These are phyloP conservation scores for Drosophila aldrichi DNA, from an alignment of 2,888 invertebrate species.

Conservation along the genomic window DNA sequence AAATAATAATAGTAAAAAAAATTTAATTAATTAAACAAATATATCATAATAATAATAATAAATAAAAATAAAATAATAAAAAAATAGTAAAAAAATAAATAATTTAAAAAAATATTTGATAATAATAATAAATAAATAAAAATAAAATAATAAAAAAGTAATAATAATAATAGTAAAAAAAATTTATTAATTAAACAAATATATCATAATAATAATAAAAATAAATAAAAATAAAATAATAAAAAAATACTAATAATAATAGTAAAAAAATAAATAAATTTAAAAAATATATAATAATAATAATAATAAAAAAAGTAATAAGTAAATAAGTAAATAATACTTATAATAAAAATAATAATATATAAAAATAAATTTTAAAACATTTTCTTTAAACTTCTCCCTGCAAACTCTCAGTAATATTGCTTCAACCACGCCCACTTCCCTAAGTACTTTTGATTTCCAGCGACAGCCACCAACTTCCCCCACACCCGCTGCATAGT, in stretches of 20 bases:
- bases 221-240: too few relatives aligned
- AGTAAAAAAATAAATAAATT: not conserved
- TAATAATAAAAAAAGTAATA: not conserved
- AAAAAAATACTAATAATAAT: not conserved
- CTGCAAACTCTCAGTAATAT: not conserved
- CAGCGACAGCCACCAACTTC: not conserved
- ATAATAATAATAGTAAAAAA: too few relatives aligned
- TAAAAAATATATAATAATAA: not conserved
- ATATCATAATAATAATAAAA: too few relatives aligned
- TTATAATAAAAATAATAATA: not conserved
- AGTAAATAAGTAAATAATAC: not conserved
- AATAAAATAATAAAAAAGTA: too few relatives aligned
- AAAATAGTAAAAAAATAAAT: too few relatives aligned
- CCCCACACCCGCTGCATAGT: constrained; percentile 42
- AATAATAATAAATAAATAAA: too few relatives aligned
- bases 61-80: not conserved
- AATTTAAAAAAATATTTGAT: too few relatives aligned
- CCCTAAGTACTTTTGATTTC: too few relatives aligned
- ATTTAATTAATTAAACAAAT: not conserved
- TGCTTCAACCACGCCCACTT: not conserved
- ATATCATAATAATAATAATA: too few relatives aligned
- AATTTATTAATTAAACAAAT: too few relatives aligned
- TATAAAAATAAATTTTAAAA: not conserved
- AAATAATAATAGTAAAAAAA: not conserved
- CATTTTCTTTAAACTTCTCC: not conserved